These are phyloP conservation scores for Anagrus nilaparvatae DNA, from an alignment of 1,140 invertebrate genomes.

Conservation along the genomic window DNA sequence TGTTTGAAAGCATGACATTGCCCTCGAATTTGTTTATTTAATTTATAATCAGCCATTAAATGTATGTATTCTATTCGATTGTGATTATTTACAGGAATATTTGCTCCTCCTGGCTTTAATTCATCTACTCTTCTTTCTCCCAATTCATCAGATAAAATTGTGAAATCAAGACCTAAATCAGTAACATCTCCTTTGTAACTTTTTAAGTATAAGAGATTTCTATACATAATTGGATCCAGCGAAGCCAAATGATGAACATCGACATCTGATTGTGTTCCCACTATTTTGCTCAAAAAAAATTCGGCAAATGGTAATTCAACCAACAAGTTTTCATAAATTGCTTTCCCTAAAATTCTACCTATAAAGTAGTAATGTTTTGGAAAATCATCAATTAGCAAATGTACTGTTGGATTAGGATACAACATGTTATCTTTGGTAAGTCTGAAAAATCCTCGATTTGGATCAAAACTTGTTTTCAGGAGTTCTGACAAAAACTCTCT, in stretches of 20 bases:
- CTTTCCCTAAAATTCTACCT: conserved; percentile 90
- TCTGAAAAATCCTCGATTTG: conserved; percentile 89
- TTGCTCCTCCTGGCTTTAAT: conserved; percentile 78
- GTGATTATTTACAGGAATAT: conserved; percentile 79
- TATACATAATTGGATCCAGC: conserved; percentile 84
- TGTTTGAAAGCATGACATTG: conserved; percentile 80
- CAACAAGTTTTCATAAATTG: conserved; percentile 88
- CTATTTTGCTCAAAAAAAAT: conserved; percentile 82
- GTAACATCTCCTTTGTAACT: conserved; percentile 69
- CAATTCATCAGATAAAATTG: conserved; percentile 78
- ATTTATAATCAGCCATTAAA: conserved; percentile 89
- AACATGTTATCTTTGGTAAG: conserved; percentile 86
- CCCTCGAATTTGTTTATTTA: conserved; percentile 82
- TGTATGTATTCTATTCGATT: conserved; percentile 97
- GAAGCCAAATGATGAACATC: conserved; percentile 91
- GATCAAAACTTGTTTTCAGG: conserved; percentile 91
- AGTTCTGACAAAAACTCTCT: conserved; percentile 86
- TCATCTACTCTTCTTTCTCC: conserved; percentile 81
- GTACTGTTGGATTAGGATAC: conserved; percentile 91
- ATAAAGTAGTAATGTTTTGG: conserved; percentile 92
- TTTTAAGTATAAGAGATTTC: conserved; percentile 81
- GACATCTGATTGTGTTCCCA: conserved; percentile 67
- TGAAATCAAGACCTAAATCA: conserved; percentile 87
- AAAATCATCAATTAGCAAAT: conserved; percentile 73
- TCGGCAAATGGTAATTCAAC: conserved; percentile 90